Evolutionary conservation across 92 coral and sea anemone species (phyloP), one percentile per base, ranked within the genome.

Genomic region (Pocillopora meandrina): DNA sequence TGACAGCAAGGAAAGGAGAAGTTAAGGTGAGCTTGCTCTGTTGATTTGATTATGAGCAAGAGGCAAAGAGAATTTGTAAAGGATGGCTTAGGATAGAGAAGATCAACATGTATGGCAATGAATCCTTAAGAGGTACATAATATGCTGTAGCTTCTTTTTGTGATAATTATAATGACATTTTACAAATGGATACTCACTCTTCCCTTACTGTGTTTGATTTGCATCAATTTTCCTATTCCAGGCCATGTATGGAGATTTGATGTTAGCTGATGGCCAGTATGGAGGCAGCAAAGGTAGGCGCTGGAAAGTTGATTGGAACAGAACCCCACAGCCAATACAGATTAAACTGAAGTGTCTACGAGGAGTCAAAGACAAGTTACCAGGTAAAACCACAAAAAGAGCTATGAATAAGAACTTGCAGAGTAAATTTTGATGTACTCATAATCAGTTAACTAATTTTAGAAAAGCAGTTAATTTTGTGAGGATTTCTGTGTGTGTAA

Each of bases 271-370:
- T 61, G 99, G 99, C 6, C 98, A 96, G 76, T 96, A 96, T 79
- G 99, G 99, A 1, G 99, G 99, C 1, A 96, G 99, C 65, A 96
- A 96, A 62, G 99, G 99, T 12, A 87, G 99, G 8, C 84, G 99
- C 67, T 96, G 99, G 99, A 96, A 96, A 74, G 99, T 96, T 2
- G 99, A 96, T 58, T 96, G 99, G 99, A 96, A 95, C 95, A 91
- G 96, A 76, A 94, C 99, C 0, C 99, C 99, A 2, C 99, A 96
- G 83, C 99, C 99, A 42, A 92, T 96, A 65, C 99, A 96, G 86
- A 92, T 96, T 68, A 96, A 96, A 36, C 83, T 96, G 65, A 96
- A 94, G 75, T 96, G 99, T 61, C 92, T 96, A 42, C 85, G 99
- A 77, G 99, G 99, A 2, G 95, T 96, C 56, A 96, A 96, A 80